Evolutionary conservation across 2,797 vertebrate genomes (phyloP).

Genomic region (Moxostoma hubbsi): DNA sequence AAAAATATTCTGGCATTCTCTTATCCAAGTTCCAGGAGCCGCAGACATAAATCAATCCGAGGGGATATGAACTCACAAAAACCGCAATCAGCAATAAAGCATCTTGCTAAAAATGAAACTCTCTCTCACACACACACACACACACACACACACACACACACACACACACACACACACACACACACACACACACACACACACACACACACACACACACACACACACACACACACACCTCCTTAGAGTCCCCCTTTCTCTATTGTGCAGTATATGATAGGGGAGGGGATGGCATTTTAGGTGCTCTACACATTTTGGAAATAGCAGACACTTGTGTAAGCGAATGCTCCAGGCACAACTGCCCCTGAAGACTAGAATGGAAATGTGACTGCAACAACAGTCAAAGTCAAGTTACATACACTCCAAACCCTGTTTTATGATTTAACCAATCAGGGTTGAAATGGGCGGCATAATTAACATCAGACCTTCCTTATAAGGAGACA

Average conservation of each 20-base stretch:
- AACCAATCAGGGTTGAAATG: conserved; percentile 1
- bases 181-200: too few species aligned
- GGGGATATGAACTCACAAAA: background rate
- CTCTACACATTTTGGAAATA: conserved; percentile 38
- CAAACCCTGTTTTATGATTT: background rate
- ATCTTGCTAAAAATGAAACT: background rate
- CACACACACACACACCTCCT: too few species aligned
- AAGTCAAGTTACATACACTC: background rate
- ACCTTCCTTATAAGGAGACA: conserved; percentile 13
- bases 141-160: too few species aligned
- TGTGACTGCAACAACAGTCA: conserved; percentile 1
- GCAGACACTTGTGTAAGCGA: conserved; percentile 36
- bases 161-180: too few species aligned
- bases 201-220: too few species aligned
- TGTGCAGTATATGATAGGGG: conserved; percentile 18
- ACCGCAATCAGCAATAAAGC: background rate
- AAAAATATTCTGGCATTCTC: too few species aligned
- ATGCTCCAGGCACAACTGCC: background rate
- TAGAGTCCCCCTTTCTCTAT: conserved; percentile 23
- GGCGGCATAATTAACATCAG: background rate
- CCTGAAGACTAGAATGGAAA: conserved; percentile 4
- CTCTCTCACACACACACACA: too few species aligned
- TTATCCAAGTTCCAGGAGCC: background rate
- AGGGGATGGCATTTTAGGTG: background rate
- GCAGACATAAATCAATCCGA: background rate